These are phyloP conservation scores for Chaenogobius annularis DNA, from an alignment of 2,113 vertebrate genomes.

Conservation along the genomic window DNA sequence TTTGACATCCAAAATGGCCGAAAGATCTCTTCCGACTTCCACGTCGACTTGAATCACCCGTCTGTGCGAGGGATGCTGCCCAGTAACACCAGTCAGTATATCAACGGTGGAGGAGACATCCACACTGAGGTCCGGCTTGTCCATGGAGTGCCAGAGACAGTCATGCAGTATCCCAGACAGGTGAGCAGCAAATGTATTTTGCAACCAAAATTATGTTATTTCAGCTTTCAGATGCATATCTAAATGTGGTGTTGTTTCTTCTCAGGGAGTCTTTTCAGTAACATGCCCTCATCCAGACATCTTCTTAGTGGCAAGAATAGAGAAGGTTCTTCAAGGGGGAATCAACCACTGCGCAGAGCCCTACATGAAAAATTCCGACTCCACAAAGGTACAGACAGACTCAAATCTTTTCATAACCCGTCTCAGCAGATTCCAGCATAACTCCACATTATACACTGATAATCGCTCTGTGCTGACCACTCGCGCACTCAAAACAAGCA, in stretches of 20 bases:
- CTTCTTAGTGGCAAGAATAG: conserved; percentile 95
- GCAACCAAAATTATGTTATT: neutral
- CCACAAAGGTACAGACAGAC: conserved; percentile 85
- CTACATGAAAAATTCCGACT: conserved; percentile 97
- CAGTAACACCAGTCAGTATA: conserved; percentile 68
- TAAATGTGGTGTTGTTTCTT: conserved; percentile 14
- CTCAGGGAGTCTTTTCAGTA: conserved; percentile 93
- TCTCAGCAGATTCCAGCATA: conserved; percentile 47
- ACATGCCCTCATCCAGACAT: conserved; percentile 95
- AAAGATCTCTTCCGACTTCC: conserved; percentile 97
- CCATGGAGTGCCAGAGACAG: conserved; percentile 77
- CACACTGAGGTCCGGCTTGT: conserved; percentile 65
- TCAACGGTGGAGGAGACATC: conserved; percentile 81
- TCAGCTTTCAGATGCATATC: neutral
- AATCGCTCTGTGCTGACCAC: conserved; percentile 37
- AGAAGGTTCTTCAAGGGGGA: conserved; percentile 97
- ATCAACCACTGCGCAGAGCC: conserved; percentile 94
- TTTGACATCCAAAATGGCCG: conserved; percentile 91
- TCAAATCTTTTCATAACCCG: neutral
- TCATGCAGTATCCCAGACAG: conserved; percentile 91
- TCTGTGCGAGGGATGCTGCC: conserved; percentile 89
- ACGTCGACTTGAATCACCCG: conserved; percentile 91
- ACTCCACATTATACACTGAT: conserved; percentile 43
- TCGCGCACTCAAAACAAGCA: conserved; percentile 42
- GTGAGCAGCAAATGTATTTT: conserved; percentile 59